Conservation (phyloP, 2,797 vertebrate species). For the Antennarius maculatus region DNA sequence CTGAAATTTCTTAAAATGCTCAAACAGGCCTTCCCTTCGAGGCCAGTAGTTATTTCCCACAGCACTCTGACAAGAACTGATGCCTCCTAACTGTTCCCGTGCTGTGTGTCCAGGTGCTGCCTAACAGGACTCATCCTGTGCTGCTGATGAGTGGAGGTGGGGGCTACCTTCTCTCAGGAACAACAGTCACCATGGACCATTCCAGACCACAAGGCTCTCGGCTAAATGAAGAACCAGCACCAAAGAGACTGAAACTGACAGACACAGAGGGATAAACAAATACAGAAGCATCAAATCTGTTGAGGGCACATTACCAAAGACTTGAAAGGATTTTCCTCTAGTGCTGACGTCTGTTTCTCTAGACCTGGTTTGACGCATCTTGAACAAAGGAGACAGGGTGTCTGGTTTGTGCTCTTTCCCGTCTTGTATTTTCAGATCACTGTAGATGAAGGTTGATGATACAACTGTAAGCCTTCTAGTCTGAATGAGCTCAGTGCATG, state of each 20-base stretch:
- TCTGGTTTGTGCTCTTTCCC: slow-evolving; percentile 41
- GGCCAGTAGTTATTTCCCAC: slow-evolving; percentile 7
- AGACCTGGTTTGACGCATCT: slow-evolving; percentile 54
- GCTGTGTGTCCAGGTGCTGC: slow-evolving; percentile 84
- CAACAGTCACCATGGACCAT: slow-evolving; percentile 82
- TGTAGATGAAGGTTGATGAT: slow-evolving; percentile 24
- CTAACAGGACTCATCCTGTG: slow-evolving; percentile 94
- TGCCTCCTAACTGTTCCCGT: slow-evolving; percentile 41
- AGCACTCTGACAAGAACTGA: slow-evolving; percentile 23
- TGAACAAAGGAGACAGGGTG: slow-evolving; percentile 31
- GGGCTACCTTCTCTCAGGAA: slow-evolving; percentile 93
- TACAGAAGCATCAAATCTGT: not conserved
- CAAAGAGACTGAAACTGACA: slow-evolving; percentile 89
- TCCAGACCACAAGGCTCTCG: slow-evolving; percentile 62
- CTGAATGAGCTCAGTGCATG: slow-evolving; percentile 16
- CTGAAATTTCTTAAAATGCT: not conserved
- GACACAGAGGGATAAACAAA: slow-evolving; percentile 68
- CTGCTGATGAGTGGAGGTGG: slow-evolving; percentile 94
- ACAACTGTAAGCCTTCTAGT: slow-evolving; percentile 19
- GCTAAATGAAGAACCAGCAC: slow-evolving; percentile 80
- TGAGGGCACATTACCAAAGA: slow-evolving; percentile 27
- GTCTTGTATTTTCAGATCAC: slow-evolving; percentile 42
- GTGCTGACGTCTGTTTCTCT: slow-evolving; percentile 16
- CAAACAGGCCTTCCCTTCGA: not conserved
- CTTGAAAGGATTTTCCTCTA: slow-evolving; percentile 15